phyloP scores from a whole-genome alignment of 1,140 invertebrate species.

The Dendroctonus valens region DNA sequence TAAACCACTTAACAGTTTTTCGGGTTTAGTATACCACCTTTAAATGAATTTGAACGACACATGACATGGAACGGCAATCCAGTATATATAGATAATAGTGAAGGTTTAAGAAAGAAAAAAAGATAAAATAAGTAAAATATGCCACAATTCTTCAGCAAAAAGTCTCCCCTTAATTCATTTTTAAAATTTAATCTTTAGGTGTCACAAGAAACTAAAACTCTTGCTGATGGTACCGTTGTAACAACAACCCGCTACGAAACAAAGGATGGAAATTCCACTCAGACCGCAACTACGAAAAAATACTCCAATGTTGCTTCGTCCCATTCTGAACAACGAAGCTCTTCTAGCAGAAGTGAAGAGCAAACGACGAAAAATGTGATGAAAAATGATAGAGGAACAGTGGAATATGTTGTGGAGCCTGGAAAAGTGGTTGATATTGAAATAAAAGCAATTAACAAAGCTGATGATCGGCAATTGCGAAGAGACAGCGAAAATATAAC shows the following conservation, averaged over 20 bases:
- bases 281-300: constrained; percentile 25
- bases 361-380: constrained; percentile 9
- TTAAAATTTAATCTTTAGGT: constrained; percentile 27
- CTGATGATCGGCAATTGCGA: no score
- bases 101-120: no score
- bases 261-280: constrained; percentile 45
- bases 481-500: no score
- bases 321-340: constrained; percentile 6
- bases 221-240: constrained; percentile 63
- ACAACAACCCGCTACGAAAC: constrained; percentile 64
- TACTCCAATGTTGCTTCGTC: constrained; percentile 25
- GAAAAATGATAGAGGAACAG: constrained; percentile 1
- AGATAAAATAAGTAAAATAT: no score
- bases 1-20: no score
- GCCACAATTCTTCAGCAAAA: background rate
- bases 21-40: no score
- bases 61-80: no score
- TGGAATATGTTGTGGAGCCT: constrained; percentile 12
- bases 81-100: no score
- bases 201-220: constrained; percentile 59
- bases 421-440: constrained; percentile 17
- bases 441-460: background rate
- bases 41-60: no score
- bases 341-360: constrained; percentile 10
- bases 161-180: no score